Evolutionary conservation across 2,888 invertebrate genomes (phyloP).

Genomic region (Chalcis sispes): DNA sequence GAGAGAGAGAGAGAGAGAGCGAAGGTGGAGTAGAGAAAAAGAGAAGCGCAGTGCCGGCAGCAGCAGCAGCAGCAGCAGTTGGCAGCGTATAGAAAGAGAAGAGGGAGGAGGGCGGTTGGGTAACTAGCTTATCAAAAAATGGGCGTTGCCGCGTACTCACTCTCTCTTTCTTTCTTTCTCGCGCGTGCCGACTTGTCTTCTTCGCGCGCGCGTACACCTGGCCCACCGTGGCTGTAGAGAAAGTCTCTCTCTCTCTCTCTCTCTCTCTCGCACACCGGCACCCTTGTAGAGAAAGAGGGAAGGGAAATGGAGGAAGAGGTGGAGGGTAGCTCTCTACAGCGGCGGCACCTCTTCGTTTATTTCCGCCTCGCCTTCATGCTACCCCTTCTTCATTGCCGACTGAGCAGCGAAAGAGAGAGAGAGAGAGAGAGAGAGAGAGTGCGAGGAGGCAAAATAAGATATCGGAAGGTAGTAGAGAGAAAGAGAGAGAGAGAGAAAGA

Average conservation of each 20-base stretch:
- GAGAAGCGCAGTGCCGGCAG: too few relatives aligned
- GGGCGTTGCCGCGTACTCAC: slow-evolving; percentile 75
- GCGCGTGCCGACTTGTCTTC: slow-evolving; percentile 55
- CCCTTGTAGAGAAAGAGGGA: slow-evolving; percentile 10
- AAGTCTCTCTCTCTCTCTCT: neutral
- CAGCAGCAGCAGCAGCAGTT: too few relatives aligned
- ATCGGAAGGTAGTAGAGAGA: slow-evolving; percentile 56
- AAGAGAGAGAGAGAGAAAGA: too few relatives aligned
- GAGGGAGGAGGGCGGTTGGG: slow-evolving; percentile 70
- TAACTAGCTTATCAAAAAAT: slow-evolving; percentile 77
- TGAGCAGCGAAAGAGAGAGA: too few relatives aligned
- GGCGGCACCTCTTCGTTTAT: slow-evolving; percentile 63
- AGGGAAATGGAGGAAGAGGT: neutral
- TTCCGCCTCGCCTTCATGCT: slow-evolving; percentile 54
- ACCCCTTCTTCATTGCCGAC: slow-evolving; percentile 65
- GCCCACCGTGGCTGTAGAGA: slow-evolving; percentile 38
- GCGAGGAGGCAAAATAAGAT: slow-evolving; percentile 68
- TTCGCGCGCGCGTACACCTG: slow-evolving; percentile 47
- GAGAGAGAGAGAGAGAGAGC: too few relatives aligned
- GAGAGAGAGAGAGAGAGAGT: too few relatives aligned
- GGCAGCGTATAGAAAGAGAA: too few relatives aligned
- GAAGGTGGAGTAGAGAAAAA: too few relatives aligned
- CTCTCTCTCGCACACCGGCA: too few relatives aligned
- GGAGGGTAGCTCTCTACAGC: neutral
- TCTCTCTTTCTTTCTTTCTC: slow-evolving; percentile 61